Conservation (phyloP, 1,140 invertebrate genomes). For the Ylistrum balloti region DNA sequence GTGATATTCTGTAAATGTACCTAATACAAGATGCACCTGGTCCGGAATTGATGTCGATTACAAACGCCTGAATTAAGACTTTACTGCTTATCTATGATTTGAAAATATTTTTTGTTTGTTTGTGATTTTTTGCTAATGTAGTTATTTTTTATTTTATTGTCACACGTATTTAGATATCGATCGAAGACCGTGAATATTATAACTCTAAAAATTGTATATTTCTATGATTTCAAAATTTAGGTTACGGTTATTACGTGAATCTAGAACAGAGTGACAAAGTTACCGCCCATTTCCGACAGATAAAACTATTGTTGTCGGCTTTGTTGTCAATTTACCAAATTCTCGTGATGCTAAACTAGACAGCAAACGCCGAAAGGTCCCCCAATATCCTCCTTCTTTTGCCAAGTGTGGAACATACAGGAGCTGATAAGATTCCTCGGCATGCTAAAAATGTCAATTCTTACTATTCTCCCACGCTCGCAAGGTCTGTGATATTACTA, state of each 20-base stretch:
- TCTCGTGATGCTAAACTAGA: slow-evolving; percentile 2
- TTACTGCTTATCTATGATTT: no score
- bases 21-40: no score
- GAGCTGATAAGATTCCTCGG: not conserved
- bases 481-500: slow-evolving; percentile 14
- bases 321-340: not conserved
- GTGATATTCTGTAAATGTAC: no score
- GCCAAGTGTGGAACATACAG: slow-evolving; percentile 25
- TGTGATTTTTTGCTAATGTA: no score
- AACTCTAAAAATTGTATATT: no score
- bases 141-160: no score
- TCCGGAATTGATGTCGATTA: no score
- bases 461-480: slow-evolving; percentile 37
- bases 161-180: no score
- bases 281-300: not conserved
- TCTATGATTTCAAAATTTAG: not conserved
- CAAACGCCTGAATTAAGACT: no score
- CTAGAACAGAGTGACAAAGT: not conserved
- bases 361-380: not conserved
- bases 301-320: not conserved
- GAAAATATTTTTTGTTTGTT: no score
- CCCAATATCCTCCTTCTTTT: not conserved
- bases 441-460: slow-evolving; percentile 39
- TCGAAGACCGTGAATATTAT: no score
- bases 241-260: not conserved